Percentiles rank a stretch among this genome's conserved stretches.
These are phyloP conservation scores for Speoplatyrhinus poulsoni DNA, from an alignment of 2,113 vertebrate species.

Conservation along the genomic window DNA sequence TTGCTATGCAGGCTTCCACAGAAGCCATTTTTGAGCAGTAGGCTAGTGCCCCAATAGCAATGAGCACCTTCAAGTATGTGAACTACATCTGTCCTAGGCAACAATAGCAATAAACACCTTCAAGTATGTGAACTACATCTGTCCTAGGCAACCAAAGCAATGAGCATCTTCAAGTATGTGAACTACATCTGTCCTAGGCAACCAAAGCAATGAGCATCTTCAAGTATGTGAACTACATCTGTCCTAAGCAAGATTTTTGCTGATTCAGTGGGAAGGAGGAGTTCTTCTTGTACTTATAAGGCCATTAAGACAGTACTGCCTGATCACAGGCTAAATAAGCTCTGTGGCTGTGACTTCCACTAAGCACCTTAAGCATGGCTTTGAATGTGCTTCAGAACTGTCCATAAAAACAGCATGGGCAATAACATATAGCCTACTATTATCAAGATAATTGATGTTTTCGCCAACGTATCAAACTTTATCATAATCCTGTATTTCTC, in stretches of 20 bases:
- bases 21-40: too few species aligned
- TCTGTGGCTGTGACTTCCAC: slow-evolving; percentile 68
- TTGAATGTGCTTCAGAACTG: slow-evolving; percentile 71
- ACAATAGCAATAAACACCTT: too few species aligned
- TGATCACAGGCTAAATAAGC: slow-evolving; percentile 58
- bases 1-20: too few species aligned
- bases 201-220: too few species aligned
- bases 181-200: too few species aligned
- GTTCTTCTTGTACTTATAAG: slow-evolving; percentile 47
- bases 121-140: too few species aligned
- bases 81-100: neutral
- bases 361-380: slow-evolving; percentile 78
- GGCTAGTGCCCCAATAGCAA: too few species aligned
- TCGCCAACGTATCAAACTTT: slow-evolving; percentile 26
- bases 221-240: too few species aligned
- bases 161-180: too few species aligned
- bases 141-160: neutral
- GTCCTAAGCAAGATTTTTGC: slow-evolving; percentile 25
- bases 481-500: slow-evolving; percentile 11
- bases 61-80: too few species aligned
- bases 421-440: slow-evolving; percentile 3
- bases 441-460: slow-evolving; percentile 24
- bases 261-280: slow-evolving; percentile 58
- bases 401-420: slow-evolving; percentile 2
- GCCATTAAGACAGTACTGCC: slow-evolving; percentile 61